Evolutionary conservation across 2,797 vertebrate species (phyloP), one percentile per base, ranked within the genome.

Genomic region (Clamator glandarius): DNA sequence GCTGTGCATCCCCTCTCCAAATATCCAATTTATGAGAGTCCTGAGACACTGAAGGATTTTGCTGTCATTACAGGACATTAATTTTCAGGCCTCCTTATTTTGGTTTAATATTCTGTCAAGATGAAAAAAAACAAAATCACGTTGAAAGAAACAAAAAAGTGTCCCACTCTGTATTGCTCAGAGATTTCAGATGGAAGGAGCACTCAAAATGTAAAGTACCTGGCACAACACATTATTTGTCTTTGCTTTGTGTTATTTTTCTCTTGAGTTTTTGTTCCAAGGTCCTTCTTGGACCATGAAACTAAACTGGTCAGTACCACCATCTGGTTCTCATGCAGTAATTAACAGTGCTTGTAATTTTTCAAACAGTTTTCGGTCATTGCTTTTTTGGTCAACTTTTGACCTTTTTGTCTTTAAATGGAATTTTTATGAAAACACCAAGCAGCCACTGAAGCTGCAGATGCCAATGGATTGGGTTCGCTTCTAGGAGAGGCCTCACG

Each of bases 341-440:
- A 92, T 91, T 92, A 95, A 92, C 9, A 93, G 44, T 3, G 48
- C 52, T 92, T 83, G 68, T 61, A 90, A 94, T 91, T 90, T 79
- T 95, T 87, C 80, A 92, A 84, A 88, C 69, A 93, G n/a, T 15
- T 59, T 85, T 84, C 0, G 0, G 19, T 50, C 84, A 73, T 66
- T 66, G 67, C 16, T 42, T 91, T 93, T 92, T 59, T 54, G 11
- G 57, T 90, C 74, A 92, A 90, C 69, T 92, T 94, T 55, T 81
- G 85, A 96, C 90, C 92, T 94, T 87, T 95, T 84, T 92, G 25
- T 39, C 92, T 95, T 89, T 67, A 89, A 95, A 94, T 7, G n/a
- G 69, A 64, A 42, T 87, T 94, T 89, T 93, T 81, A 81, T 55
- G 55, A 93, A 84, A 94, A 85, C 58, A 76, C n/a, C 4, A 8